Conservation (phyloP, 64 coral and sea anemone genomes). For the Orbicella faveolata region DNA sequence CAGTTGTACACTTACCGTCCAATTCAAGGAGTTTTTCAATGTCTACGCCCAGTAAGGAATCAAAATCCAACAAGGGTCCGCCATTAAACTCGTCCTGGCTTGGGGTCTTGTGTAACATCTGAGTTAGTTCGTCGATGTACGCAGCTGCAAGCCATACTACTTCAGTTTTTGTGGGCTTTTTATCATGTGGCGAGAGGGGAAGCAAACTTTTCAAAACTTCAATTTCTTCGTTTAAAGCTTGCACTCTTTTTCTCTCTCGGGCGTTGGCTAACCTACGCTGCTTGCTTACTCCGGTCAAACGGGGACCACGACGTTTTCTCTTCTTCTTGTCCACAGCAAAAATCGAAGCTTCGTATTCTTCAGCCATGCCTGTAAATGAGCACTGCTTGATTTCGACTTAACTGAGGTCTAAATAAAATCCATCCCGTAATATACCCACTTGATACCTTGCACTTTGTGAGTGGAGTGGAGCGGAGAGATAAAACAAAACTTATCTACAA, state of each 20-base stretch:
- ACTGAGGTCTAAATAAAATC: background rate
- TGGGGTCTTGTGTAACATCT: constrained; percentile 67
- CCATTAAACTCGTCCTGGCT: background rate
- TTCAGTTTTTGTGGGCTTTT: constrained; percentile 89
- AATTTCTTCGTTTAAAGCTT: constrained; percentile 77
- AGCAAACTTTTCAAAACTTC: constrained; percentile 75
- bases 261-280: constrained; percentile 84
- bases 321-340: constrained; percentile 42
- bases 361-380: background rate
- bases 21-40: constrained; percentile 16
- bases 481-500: constrained; percentile 12
- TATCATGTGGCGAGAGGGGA: constrained; percentile 71
- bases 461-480: constrained; percentile 1
- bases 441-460: background rate
- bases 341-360: background rate
- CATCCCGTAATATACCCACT: background rate
- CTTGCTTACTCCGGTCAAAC: constrained; percentile 83
- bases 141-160: constrained; percentile 77
- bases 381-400: background rate
- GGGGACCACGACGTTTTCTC: constrained; percentile 70
- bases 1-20: constrained; percentile 5
- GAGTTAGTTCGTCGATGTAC: constrained; percentile 76
- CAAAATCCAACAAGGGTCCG: constrained; percentile 44
- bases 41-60: background rate
- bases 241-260: constrained; percentile 75